Evolutionary conservation across 2,888 invertebrate species (phyloP), one percentile per base, ranked within the genome.

Genomic region (Cacoxenus indagator): DNA sequence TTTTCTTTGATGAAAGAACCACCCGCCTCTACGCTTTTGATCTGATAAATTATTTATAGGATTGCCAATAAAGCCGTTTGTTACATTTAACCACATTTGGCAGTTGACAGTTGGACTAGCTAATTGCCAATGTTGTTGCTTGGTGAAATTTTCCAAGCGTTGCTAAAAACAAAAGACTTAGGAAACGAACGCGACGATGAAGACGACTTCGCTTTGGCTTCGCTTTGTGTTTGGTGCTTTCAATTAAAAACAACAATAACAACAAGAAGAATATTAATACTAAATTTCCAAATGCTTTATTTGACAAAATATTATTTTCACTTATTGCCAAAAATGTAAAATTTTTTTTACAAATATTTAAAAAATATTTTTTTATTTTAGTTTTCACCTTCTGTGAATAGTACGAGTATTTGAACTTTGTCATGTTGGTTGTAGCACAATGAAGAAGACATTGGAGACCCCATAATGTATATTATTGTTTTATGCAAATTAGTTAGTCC

Each of bases 61-160:
- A 75, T 75, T 76, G 77, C 67, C 78, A 70, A 80, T 78, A 72
- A 82, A 80, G 83, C 79, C 77, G 85, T 75, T 29, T 84, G 84
- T 84, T 84, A 84, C 84, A 84, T 76, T 83, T 84, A 84, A 82
- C 84, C 77, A 78, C 82, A 78, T 84, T 83, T 75, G 82, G 77
- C 62, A n/a, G n/a, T 73, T 65, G 31, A 31, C 57, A 59, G 69
- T 65, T 67, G 46, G 19, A 46, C 65, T n/a, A 51, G 65, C 48
- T 46, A 59, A 31, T 48, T 55, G 67, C 31, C 57, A 46, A 68
- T 64, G n/a, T 57, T 27, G 57, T 29, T 57, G 59, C 55, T 57
- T 75, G 82, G 82, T 76, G 80, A 82, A 80, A 80, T 74, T 82
- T 68, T 55, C 69, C 67, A 67, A 62, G 2, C 5, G 24, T 14